Percentiles rank a stretch among this genome's conserved stretches.
phyloP scores from a whole-genome alignment of 2,797 vertebrate species.

The Sphaeramia orbicularis region DNA sequence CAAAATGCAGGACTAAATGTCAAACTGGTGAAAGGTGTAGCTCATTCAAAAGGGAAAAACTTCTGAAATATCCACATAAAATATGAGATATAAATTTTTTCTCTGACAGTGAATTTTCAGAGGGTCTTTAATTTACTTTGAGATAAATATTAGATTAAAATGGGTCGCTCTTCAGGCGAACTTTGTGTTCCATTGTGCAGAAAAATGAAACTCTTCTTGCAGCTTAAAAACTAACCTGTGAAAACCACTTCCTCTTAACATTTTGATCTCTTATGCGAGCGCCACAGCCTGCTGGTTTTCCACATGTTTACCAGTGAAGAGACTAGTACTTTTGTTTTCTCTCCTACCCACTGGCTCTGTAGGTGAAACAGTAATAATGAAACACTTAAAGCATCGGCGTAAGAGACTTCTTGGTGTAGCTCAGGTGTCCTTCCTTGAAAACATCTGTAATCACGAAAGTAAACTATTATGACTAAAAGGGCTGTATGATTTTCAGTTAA shows the following conservation, averaged over 20 bases:
- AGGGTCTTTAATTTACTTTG: not conserved
- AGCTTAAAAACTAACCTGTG: conserved; percentile 6
- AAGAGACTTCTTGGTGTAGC: not conserved
- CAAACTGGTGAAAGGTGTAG: no score
- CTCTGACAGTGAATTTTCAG: not conserved
- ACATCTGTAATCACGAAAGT: no score
- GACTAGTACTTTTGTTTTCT: not conserved
- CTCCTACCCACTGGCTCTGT: not conserved
- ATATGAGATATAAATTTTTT: no score
- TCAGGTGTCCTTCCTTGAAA: not conserved
- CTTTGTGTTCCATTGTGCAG: accelerated
- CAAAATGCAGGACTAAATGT: no score
- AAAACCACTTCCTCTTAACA: conserved; percentile 64
- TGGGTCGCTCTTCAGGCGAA: not conserved
- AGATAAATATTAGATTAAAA: not conserved
- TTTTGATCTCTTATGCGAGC: conserved; percentile 1
- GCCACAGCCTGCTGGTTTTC: not conserved
- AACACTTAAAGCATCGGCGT: not conserved
- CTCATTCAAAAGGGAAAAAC: no score
- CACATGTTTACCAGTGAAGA: not conserved
- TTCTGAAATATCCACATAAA: no score
- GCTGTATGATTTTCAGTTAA: no score
- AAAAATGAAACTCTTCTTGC: not conserved
- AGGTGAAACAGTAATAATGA: not conserved
- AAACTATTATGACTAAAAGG: no score